Evolutionary conservation across 2,888 invertebrate species (phyloP).

Genomic region (Automeris io): DNA sequence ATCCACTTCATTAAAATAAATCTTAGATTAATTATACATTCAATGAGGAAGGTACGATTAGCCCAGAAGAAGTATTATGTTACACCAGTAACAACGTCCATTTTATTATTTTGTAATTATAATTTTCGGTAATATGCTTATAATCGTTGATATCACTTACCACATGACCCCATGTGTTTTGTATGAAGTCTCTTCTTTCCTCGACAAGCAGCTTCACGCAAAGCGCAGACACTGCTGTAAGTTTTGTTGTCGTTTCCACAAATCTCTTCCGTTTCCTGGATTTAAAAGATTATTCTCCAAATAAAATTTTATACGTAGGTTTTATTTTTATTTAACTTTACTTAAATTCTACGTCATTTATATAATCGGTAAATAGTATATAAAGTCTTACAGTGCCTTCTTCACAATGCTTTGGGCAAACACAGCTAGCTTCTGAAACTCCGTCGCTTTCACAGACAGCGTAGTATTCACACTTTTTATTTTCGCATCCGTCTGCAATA

Average conservation of each 20-base stretch:
- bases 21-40: too few relatives aligned
- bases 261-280: slow-evolving; percentile 79
- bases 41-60: too few relatives aligned
- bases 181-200: slow-evolving; percentile 83
- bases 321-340: background rate
- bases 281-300: background rate
- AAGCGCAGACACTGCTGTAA: slow-evolving; percentile 90
- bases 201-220: slow-evolving; percentile 87
- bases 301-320: background rate
- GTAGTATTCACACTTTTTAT: slow-evolving; percentile 87
- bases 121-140: too few relatives aligned
- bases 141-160: slow-evolving; percentile 72
- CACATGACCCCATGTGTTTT: slow-evolving; percentile 90
- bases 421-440: slow-evolving; percentile 77
- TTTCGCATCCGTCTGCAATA: slow-evolving; percentile 85
- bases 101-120: too few relatives aligned
- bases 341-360: background rate
- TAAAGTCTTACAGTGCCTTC: slow-evolving; percentile 62
- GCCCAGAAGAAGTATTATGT: too few relatives aligned
- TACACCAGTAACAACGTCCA: too few relatives aligned
- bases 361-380: background rate
- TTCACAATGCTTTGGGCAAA: slow-evolving; percentile 79
- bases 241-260: slow-evolving; percentile 93
- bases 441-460: slow-evolving; percentile 83
- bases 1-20: too few relatives aligned